A percentile compares a stretch with the other conserved stretches of the same genome.
Evolutionary conservation across 2,888 invertebrate species (phyloP).

Genomic region (Epinotia demarniana): DNA sequence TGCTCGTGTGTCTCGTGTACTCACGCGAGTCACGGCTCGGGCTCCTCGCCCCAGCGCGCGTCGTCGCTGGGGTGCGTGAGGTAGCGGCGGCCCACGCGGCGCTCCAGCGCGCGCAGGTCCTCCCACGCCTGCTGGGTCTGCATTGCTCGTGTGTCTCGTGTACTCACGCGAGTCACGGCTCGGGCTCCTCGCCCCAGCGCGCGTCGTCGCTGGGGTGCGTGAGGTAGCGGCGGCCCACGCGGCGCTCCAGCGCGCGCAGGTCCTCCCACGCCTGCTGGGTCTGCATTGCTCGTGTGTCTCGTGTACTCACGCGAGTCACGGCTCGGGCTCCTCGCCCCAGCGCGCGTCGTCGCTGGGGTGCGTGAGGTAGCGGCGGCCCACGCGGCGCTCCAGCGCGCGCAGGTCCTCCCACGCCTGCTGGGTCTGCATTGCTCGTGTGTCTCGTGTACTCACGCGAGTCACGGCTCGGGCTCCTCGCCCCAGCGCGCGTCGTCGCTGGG

Average conservation of each 20-base stretch:
- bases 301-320: slow-evolving; percentile 31
- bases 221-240: slow-evolving; percentile 83
- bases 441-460: slow-evolving; percentile 25
- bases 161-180: slow-evolving; percentile 34
- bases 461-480: slow-evolving; percentile 51
- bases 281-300: slow-evolving; percentile 84
- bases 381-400: slow-evolving; percentile 89
- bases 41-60: slow-evolving; percentile 87
- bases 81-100: slow-evolving; percentile 75
- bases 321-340: slow-evolving; percentile 77
- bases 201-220: slow-evolving; percentile 95
- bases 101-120: slow-evolving; percentile 95
- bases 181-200: slow-evolving; percentile 85
- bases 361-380: slow-evolving; percentile 87
- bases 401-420: slow-evolving; percentile 98
- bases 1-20: not conserved
- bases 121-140: slow-evolving; percentile 98
- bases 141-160: slow-evolving; percentile 62
- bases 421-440: slow-evolving; percentile 88
- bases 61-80: slow-evolving; percentile 95
- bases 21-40: slow-evolving; percentile 33
- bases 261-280: slow-evolving; percentile 98
- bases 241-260: slow-evolving; percentile 91
- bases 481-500: slow-evolving; percentile 95
- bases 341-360: slow-evolving; percentile 95